phyloP scores from a whole-genome alignment of 1,140 invertebrate genomes.

The Anastrepha ludens region DNA sequence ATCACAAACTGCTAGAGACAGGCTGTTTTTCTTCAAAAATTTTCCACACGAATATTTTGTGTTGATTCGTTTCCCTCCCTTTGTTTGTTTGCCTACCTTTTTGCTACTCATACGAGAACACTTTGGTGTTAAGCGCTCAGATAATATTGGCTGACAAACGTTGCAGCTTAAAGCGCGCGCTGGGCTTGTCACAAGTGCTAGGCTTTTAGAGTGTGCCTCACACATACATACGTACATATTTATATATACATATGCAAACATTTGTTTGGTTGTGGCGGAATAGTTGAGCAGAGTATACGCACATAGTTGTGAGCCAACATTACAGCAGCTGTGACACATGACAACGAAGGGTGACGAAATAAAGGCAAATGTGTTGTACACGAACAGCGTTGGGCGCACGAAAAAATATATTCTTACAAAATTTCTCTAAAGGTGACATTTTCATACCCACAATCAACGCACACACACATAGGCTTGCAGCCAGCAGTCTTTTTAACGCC shows the following conservation, averaged over 20 bases:
- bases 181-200: no score
- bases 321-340: neutral
- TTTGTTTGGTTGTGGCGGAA: neutral
- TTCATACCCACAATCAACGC: no score
- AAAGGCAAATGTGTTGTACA: neutral
- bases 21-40: neutral
- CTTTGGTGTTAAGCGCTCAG: no score
- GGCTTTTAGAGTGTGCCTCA: no score
- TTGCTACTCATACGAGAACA: no score
- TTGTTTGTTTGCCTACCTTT: no score
- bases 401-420: neutral
- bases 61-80: no score
- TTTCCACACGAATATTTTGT: no score
- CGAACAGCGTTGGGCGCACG: neutral
- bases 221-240: neutral
- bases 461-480: neutral
- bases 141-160: no score
- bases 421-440: no score
- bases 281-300: neutral
- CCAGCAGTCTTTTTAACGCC: no score
- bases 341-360: neutral
- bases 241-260: neutral
- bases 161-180: no score
- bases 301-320: neutral
- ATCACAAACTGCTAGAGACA: neutral